Conservation (phyloP, 2,888 invertebrate genomes). For the Mythimna albipuncta region DNA sequence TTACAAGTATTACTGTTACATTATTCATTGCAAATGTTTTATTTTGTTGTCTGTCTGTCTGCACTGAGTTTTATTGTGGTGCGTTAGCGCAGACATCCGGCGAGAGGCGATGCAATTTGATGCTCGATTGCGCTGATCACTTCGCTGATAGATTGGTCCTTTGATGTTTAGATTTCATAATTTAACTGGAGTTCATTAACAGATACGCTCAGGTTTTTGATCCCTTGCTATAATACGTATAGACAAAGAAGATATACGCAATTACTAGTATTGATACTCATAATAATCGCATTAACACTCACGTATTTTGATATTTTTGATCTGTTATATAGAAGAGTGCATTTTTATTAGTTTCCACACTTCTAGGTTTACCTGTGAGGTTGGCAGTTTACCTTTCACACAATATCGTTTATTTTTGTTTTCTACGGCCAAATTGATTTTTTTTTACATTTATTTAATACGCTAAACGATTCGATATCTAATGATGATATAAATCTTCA, state of each 20-base stretch:
- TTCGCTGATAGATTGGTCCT: constrained; percentile 68
- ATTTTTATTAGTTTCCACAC: not conserved
- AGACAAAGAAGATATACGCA: not conserved
- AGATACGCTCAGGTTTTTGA: constrained; percentile 47
- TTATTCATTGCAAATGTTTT: constrained; percentile 58
- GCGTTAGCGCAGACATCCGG: constrained; percentile 79
- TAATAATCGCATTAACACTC: too few relatives aligned
- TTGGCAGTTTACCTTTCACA: not conserved
- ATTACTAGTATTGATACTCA: not conserved
- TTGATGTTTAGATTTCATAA: constrained; percentile 72
- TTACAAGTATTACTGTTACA: constrained; percentile 43
- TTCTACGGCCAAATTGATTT: not conserved
- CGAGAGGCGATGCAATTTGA: constrained; percentile 81
- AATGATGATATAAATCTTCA: too few relatives aligned
- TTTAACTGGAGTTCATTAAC: constrained; percentile 31
- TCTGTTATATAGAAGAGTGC: not conserved
- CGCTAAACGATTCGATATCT: too few relatives aligned
- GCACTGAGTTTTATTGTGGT: constrained; percentile 51
- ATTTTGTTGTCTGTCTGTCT: constrained; percentile 53
- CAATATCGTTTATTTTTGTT: not conserved
- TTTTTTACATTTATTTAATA: too few relatives aligned
- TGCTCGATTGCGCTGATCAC: constrained; percentile 78
- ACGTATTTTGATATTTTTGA: not conserved
- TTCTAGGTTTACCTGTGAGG: not conserved
- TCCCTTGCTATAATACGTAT: constrained; percentile 2